phyloP scores from a whole-genome alignment of 2,113 vertebrate genomes.

The Zosterops borbonicus region DNA sequence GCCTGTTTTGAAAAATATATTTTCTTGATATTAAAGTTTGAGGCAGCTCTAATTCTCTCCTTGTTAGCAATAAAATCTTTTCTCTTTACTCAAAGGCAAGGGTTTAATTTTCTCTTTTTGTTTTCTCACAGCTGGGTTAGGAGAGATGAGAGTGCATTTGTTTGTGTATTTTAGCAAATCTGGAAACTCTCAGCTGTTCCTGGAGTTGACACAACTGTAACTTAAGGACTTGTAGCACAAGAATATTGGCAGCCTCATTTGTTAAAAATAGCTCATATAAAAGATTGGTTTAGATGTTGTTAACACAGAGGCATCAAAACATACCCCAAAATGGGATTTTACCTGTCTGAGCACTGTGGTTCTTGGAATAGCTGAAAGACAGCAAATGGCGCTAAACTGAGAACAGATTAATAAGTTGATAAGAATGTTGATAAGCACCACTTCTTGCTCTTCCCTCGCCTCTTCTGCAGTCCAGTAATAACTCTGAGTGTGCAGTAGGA shows the following conservation, averaged over 20 bases:
- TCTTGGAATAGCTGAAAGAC: background rate
- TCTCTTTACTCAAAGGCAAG: background rate
- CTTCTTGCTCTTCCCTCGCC: background rate
- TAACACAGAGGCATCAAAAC: background rate
- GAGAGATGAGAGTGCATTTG: background rate
- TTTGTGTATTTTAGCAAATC: background rate
- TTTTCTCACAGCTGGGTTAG: background rate
- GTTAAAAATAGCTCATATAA: background rate
- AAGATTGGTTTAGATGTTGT: background rate
- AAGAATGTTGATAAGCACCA: background rate
- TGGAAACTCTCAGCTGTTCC: background rate
- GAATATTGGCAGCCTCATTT: background rate
- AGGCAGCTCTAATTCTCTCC: background rate
- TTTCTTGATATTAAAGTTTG: background rate
- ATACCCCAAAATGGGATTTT: background rate
- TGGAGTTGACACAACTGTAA: background rate
- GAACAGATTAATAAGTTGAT: background rate
- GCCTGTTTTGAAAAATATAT: background rate
- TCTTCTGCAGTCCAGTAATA: background rate
- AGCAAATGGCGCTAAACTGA: background rate
- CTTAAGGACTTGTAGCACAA: background rate
- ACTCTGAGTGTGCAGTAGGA: background rate
- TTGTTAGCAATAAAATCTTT: background rate
- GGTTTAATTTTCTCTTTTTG: background rate
- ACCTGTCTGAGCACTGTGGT: background rate